phyloP scores from a whole-genome alignment of 2,797 vertebrate genomes.

The Gouania willdenowi region DNA sequence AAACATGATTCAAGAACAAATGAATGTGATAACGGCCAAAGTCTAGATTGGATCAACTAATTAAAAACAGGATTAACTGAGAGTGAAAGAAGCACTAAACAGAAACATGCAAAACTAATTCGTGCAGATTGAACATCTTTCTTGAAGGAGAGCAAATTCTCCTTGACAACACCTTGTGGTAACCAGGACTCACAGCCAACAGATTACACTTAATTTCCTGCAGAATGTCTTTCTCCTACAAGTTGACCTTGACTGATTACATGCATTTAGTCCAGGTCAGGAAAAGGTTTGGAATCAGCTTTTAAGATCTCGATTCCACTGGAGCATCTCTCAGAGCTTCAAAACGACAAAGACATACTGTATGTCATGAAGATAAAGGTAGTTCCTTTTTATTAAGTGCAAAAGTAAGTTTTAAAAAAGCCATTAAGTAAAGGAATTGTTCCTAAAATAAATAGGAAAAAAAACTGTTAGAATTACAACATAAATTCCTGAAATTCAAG shows the following conservation, averaged over 20 bases:
- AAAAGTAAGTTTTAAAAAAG: no score
- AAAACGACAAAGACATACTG: not conserved
- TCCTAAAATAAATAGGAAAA: not conserved
- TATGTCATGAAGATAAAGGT: no score
- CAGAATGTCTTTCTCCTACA: slow-evolving; percentile 40
- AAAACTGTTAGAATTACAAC: not conserved
- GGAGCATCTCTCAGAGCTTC: not conserved
- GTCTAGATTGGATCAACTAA: not conserved
- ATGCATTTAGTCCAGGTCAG: slow-evolving; percentile 40
- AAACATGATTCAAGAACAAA: no score
- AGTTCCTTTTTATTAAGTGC: not conserved
- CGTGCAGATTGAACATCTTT: slow-evolving; percentile 48
- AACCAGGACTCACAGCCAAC: slow-evolving; percentile 48
- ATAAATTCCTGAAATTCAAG: not conserved
- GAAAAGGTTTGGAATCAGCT: slow-evolving; percentile 31
- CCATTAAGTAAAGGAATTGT: no score
- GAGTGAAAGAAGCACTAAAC: slow-evolving; percentile 23
- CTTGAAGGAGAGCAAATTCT: slow-evolving; percentile 40
- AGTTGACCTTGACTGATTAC: slow-evolving; percentile 52
- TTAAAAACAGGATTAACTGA: slow-evolving; percentile 24
- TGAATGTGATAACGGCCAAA: slow-evolving; percentile 1
- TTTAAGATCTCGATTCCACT: slow-evolving; percentile 7
- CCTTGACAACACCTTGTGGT: slow-evolving; percentile 61
- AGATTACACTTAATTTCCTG: slow-evolving; percentile 73
- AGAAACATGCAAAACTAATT: slow-evolving; percentile 49